Base-by-base conservation (phyloP, 2,888 invertebrate genomes). In the Mystacides longicornis region DNA sequence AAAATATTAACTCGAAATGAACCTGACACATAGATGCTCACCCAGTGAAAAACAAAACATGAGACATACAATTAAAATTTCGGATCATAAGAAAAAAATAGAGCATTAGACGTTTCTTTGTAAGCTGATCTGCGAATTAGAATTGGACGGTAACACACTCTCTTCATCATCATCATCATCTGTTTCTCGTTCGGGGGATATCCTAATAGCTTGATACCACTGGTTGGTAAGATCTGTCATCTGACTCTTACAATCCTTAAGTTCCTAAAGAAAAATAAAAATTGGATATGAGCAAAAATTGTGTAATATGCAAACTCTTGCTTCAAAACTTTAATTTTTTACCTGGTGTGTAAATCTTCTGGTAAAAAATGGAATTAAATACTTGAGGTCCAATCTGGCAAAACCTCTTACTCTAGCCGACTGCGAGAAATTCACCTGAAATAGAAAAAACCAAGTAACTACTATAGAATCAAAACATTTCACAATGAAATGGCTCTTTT, bases 161-260 rank as follows among this genome's bases (percentile, higher is more conserved):
- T 65, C 72, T 55, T 77, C 76, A 58, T 65, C 72, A 55, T 77
- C 76, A n/a, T n/a, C n/a, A n/a, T n/a, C n/a, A 55, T 89, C 90
- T 46, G 91, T 92, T 23, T 90, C 89, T 65, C 91, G 87, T 60
- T 89, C 82, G 9, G 93, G 93, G 49, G 90, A 87, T 65, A 93
- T 88, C 58, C 93, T 81, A 63, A 96, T 94, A 0, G 95, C 95
- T 69, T 96, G 92, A 73, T 95, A 96, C 96, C 96, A 97, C 69
- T 96, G 91, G 69, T 95, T 93, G 1, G 96, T 95, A 62, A 97
- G 76, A 71, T 93, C 93, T 1, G 92, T 91, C 93, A 97, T 95
- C 75, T 96, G 95, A 63, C 89, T 92, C 71, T 93, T 93, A 68
- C 96, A 96, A 71, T 97, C 96, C 68, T 92, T 90, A 61, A 96